These are phyloP conservation scores for Trinorchestia longiramus DNA, from an alignment of 1,140 invertebrate species.

Conservation along the genomic window DNA sequence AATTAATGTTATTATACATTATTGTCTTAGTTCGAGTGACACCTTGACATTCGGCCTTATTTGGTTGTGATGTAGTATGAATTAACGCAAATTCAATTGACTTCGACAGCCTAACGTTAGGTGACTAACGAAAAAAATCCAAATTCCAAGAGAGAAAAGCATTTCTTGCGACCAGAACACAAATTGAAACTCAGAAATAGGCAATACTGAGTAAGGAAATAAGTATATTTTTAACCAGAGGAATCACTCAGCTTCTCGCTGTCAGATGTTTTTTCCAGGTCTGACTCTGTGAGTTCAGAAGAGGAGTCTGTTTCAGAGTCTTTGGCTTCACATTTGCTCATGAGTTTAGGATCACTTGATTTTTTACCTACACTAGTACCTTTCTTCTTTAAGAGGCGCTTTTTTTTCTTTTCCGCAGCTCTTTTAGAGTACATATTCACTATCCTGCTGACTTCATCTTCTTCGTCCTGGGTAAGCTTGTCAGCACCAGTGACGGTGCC, in stretches of 20 bases:
- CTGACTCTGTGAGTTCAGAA: slow-evolving; percentile 16
- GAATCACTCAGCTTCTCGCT: slow-evolving; percentile 38
- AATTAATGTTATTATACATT: neutral
- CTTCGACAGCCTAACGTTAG: neutral
- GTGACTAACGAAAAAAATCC: neutral
- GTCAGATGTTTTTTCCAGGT: neutral
- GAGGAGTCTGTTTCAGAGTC: slow-evolving; percentile 26
- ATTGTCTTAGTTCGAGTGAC: neutral
- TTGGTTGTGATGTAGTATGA: neutral
- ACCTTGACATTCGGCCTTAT: neutral
- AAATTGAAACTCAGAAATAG: neutral
- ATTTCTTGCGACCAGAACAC: neutral
- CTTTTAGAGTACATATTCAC: slow-evolving; percentile 24
- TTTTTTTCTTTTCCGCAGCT: slow-evolving; percentile 39
- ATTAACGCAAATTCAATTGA: neutral
- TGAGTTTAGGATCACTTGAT: neutral
- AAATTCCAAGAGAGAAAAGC: neutral
- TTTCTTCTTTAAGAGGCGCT: slow-evolving; percentile 7
- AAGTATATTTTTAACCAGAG: neutral
- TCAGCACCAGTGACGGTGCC: neutral
- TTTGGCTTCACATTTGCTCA: slow-evolving; percentile 18
- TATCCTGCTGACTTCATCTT: slow-evolving; percentile 29
- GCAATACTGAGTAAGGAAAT: neutral
- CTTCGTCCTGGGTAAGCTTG: neutral
- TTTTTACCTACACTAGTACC: neutral